Evolutionary conservation across 1,140 invertebrate species (phyloP).

Genomic region (Rhagoletis zephyria): DNA sequence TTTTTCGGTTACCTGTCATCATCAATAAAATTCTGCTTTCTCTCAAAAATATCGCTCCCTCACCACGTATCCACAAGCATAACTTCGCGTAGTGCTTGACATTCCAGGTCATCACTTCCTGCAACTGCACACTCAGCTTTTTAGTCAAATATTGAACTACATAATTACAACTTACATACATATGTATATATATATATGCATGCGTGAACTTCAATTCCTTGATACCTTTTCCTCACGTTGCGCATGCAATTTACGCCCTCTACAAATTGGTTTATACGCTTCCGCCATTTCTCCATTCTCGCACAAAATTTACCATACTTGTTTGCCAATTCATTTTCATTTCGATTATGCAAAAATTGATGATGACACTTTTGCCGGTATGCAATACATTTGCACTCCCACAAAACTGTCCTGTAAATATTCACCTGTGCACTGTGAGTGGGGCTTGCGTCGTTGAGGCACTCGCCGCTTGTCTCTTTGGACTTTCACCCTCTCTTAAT

Average conservation of each 20-base stretch:
- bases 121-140: neutral
- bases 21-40: too few relatives aligned
- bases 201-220: neutral
- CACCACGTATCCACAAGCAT: too few relatives aligned
- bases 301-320: conserved; percentile 45
- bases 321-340: conserved; percentile 49
- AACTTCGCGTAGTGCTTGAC: neutral
- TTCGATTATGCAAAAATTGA: conserved; percentile 38
- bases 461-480: neutral
- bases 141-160: neutral
- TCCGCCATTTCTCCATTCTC: neutral
- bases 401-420: neutral
- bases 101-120: neutral
- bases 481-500: neutral
- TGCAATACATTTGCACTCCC: neutral
- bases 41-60: too few relatives aligned
- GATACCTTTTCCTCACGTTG: neutral
- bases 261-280: conserved; percentile 38
- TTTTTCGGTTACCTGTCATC: too few relatives aligned
- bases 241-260: neutral
- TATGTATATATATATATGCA: neutral
- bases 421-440: neutral
- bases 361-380: too few relatives aligned
- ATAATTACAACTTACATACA: neutral
- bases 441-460: neutral